Base-by-base conservation (phyloP, 1,140 invertebrate species). In the Dolichoris vasculosae region DNA sequence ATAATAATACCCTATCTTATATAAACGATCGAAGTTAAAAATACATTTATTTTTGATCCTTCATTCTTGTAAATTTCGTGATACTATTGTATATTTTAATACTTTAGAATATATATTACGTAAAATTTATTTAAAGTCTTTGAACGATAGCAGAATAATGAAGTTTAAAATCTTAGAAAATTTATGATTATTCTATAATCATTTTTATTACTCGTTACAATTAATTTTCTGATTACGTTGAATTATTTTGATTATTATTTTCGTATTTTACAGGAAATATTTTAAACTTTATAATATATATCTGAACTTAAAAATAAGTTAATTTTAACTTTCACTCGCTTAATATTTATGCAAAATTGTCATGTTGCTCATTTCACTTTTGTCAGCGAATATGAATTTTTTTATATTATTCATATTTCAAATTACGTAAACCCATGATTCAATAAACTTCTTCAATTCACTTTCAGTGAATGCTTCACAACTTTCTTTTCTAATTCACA, bases 1-100 rank as follows among this genome's bases (percentile, higher is more conserved):
- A 51, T 81, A n/a, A 81, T 75, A 85, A 83, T 87, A 79, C 85
- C 84, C 82, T 78, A 84, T 84, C 77, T 83, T 82, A 32, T 48
- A 84, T 79, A 84, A 76, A 75, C 55, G 77, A 82, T 26, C 67
- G 51, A 71, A 73, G 51, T 64, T 84, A 87, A 84, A 38, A n/a
- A 63, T 40, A 43, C 46, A 46, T 87, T 83, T 69, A 71, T 32
- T 86, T 35, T 15, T 71, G n/a, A 82, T 73, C 13, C 9, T 32
- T 32, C 30, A 35, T 67, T 30, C 30, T 2, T 67, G 9, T 67
- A 35, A 6, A 67, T 67, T 67, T 67, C 13, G n/a, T 11, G n/a
- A 32, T 67, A 67, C 9, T 2, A 11, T 8, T n/a, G 2, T 15
- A 32, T 13, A 32, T 11, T 67, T 30, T 51, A 17, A 17, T 51